Evolutionary conservation across 2,113 vertebrate species (phyloP).

Genomic region (Shinisaurus crocodilurus): DNA sequence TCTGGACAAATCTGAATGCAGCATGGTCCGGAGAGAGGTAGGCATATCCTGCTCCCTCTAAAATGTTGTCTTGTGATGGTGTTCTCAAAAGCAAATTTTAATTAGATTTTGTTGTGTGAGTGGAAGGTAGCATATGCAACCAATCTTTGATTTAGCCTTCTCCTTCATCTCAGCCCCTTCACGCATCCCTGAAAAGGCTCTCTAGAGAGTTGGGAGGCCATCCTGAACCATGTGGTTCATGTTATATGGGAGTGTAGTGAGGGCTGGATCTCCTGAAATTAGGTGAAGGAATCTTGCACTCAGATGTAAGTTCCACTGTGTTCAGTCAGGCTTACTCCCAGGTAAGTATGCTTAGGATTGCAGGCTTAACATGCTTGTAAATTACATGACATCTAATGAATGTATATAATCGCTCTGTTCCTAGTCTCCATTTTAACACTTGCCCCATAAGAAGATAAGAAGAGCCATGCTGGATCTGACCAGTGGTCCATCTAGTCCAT

Average conservation of each 20-base stretch:
- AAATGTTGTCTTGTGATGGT: background rate
- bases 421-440: background rate
- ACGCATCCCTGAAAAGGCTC: background rate
- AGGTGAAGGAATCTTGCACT: background rate
- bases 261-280: too few relatives aligned
- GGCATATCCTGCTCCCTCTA: constrained; percentile 13
- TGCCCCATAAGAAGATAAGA: too few relatives aligned
- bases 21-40: constrained; percentile 96
- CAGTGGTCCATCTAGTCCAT: too few relatives aligned
- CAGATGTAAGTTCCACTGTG: background rate
- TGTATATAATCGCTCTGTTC: background rate
- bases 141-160: background rate
- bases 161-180: background rate
- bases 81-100: background rate
- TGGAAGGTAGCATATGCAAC: background rate
- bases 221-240: background rate
- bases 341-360: background rate
- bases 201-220: background rate
- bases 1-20: constrained; percentile 92
- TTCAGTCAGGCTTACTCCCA: background rate
- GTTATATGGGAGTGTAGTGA: background rate
- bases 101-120: background rate
- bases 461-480: too few relatives aligned
- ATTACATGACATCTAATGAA: background rate
- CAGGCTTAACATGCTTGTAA: background rate